phyloP scores from a whole-genome alignment of 2,888 invertebrate species.

The Copidosoma aretas region DNA sequence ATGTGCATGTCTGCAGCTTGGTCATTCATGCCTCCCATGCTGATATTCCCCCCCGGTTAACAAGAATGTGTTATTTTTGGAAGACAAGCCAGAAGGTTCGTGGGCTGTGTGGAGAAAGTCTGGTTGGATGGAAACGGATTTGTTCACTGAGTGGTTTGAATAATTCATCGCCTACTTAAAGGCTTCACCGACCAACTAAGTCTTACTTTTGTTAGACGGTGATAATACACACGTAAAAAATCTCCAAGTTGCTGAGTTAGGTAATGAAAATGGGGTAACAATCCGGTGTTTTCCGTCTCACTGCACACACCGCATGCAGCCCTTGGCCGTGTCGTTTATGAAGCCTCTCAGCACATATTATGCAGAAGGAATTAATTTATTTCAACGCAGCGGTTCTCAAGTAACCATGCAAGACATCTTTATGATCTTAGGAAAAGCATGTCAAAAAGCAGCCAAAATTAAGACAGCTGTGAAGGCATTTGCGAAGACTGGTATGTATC shows the following conservation, averaged over 20 bases:
- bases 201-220: slow-evolving; percentile 55
- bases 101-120: slow-evolving; percentile 32
- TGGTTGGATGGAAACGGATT: slow-evolving; percentile 7
- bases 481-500: neutral
- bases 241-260: slow-evolving; percentile 46
- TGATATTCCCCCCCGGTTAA: slow-evolving; percentile 19
- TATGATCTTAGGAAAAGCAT: neutral
- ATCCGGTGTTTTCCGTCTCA: slow-evolving; percentile 55
- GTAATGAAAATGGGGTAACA: slow-evolving; percentile 45
- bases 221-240: slow-evolving; percentile 54
- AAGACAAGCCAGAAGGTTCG: slow-evolving; percentile 11
- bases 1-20: slow-evolving; percentile 48
- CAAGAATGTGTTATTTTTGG: slow-evolving; percentile 24
- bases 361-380: slow-evolving; percentile 43
- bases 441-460: neutral
- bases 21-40: slow-evolving; percentile 32
- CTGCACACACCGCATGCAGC: slow-evolving; percentile 48
- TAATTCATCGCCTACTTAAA: slow-evolving; percentile 56
- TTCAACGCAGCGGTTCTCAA: slow-evolving; percentile 34
- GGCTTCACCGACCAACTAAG: slow-evolving; percentile 48
- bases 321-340: slow-evolving; percentile 47
- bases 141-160: slow-evolving; percentile 48
- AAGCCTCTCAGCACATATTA: slow-evolving; percentile 45
- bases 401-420: neutral
- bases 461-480: neutral